These are phyloP conservation scores for Proterorhinus semilunaris DNA, from an alignment of 2,113 vertebrate genomes.

Conservation along the genomic window DNA sequence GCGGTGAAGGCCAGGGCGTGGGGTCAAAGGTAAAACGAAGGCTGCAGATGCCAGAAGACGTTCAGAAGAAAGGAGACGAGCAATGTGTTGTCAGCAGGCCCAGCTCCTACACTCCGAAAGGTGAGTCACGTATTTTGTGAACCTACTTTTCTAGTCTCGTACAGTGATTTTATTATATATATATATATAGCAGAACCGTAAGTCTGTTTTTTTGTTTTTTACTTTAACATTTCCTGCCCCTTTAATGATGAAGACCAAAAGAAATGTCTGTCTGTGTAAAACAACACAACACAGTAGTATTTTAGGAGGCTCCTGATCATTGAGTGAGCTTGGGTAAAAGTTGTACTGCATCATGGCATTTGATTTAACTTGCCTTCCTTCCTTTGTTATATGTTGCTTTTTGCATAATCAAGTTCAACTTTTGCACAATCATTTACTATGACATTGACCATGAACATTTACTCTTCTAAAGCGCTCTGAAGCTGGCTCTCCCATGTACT, in stretches of 20 bases:
- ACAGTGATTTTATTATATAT: too few species aligned
- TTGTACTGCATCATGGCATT: background rate
- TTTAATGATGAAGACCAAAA: too few species aligned
- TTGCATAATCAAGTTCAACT: background rate
- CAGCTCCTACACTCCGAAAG: constrained; percentile 50
- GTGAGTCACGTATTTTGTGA: constrained; percentile 41
- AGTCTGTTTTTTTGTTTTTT: too few species aligned
- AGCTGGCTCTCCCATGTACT: background rate
- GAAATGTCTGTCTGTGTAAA: too few species aligned
- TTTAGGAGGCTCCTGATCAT: too few species aligned
- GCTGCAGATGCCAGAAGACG: constrained; percentile 51
- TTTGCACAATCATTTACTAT: background rate
- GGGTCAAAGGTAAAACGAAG: constrained; percentile 69
- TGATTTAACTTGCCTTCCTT: background rate
- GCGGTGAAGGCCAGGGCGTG: constrained; percentile 33
- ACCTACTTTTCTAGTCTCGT: too few species aligned
- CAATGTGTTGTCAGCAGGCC: background rate
- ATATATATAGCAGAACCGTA: background rate
- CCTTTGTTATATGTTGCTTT: background rate
- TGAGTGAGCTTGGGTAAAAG: background rate
- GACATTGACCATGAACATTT: background rate
- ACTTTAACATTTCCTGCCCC: too few species aligned
- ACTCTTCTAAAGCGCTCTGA: background rate
- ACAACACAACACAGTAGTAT: too few species aligned
- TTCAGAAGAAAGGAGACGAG: background rate